These are phyloP conservation scores for Argyrosomus regius DNA, from an alignment of 2,797 vertebrate genomes.

Conservation along the genomic window DNA sequence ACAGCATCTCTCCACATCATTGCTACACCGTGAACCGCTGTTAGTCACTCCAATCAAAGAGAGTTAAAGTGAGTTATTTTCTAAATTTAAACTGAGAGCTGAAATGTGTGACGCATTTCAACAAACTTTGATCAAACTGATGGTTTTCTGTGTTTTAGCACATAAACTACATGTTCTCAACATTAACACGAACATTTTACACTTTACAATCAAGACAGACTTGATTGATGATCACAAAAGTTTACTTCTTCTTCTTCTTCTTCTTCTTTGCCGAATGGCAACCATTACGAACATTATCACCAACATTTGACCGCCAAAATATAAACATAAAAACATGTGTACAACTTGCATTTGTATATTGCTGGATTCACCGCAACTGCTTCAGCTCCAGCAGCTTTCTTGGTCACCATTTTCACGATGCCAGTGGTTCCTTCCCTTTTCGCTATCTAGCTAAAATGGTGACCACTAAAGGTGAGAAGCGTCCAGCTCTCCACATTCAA, in stretches of 20 bases:
- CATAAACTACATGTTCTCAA: neutral
- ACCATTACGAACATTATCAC: too few relatives aligned
- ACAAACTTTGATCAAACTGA: neutral
- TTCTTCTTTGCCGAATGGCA: too few relatives aligned
- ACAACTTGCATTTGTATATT: too few relatives aligned
- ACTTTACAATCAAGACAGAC: neutral
- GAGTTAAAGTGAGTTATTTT: neutral
- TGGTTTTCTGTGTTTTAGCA: neutral
- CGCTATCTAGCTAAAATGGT: too few relatives aligned
- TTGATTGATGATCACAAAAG: neutral
- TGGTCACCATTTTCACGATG: too few relatives aligned
- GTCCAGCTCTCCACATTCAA: too few relatives aligned
- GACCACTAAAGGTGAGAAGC: too few relatives aligned
- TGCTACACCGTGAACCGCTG: neutral
- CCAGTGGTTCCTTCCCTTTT: too few relatives aligned
- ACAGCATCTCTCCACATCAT: neutral
- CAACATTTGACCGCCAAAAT: too few relatives aligned
- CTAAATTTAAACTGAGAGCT: neutral
- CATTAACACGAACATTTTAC: neutral
- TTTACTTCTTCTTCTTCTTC: neutral
- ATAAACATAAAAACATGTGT: too few relatives aligned
- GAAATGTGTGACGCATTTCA: constrained; percentile 15
- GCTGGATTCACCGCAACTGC: too few relatives aligned
- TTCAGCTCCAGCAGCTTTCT: too few relatives aligned
- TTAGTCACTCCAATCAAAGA: constrained; percentile 9